Conservation (phyloP, 2,888 invertebrate species). For the Taphrorychus bicolor region DNA sequence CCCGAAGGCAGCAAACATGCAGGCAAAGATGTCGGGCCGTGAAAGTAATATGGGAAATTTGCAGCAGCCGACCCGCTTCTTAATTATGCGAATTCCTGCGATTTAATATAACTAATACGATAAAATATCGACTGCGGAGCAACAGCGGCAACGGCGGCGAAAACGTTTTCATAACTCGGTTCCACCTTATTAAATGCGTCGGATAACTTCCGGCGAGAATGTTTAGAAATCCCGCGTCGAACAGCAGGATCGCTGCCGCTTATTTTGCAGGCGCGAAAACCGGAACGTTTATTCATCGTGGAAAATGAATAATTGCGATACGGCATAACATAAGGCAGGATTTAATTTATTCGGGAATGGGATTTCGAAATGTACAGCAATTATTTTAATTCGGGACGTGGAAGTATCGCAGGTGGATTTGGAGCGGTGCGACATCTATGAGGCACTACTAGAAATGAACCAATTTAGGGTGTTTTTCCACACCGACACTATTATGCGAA, state of each 20-base stretch:
- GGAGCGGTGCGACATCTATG: no score
- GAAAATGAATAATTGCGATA: neutral
- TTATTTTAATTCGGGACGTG: no score
- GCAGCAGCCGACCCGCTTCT: constrained; percentile 12
- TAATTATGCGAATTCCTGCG: constrained; percentile 33
- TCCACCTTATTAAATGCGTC: constrained; percentile 37
- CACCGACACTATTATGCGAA: no score
- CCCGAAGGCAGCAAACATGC: constrained; percentile 7
- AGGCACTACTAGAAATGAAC: no score
- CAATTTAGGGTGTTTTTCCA: no score
- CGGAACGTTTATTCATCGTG: neutral
- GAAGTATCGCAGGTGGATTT: no score
- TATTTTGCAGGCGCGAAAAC: constrained; percentile 14
- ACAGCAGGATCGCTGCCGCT: constrained; percentile 20
- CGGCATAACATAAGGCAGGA: neutral
- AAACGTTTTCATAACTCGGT: constrained; percentile 35
- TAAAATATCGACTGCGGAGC: constrained; percentile 35
- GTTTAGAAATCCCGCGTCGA: constrained; percentile 30
- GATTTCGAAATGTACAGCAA: no score
- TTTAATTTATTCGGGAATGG: neutral
- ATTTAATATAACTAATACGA: constrained; percentile 35
- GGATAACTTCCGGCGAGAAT: constrained; percentile 33
- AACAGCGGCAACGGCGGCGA: constrained; percentile 18
- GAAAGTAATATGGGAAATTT: constrained; percentile 8
- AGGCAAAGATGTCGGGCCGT: constrained; percentile 7